Evolutionary conservation across 2,888 invertebrate genomes (phyloP), one percentile per base, ranked within the genome.

Genomic region (Macaria notata): DNA sequence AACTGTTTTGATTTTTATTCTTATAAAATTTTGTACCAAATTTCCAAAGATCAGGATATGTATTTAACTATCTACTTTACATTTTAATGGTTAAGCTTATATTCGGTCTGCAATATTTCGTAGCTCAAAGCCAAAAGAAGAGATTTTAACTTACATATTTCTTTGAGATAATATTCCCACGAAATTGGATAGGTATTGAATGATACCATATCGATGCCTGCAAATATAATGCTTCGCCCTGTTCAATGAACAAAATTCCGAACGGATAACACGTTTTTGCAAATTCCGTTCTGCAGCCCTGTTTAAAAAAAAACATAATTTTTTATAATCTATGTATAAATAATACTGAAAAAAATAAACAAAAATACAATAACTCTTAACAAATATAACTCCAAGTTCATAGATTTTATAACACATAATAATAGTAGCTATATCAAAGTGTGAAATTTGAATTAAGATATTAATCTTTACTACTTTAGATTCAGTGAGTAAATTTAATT

Each of bases 401-500:
- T 38, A 43, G 3, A 50, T 44, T 50, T 51, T 48, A 41, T 43
- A 33, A 52, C 39, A 48, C 41, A 31, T 39, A 9, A 49, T 52
- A 53, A 53, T 42, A 45, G 29, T 3, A 31, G 33, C 44, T 9
- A 52, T 56, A 33, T 19, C 30, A 3, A 53, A 57, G 58, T 58
- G 54, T 54, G 58, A 50, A 49, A 44, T 33, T 50, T 6, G 44
- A 46, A 54, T 46, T 43, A 38, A 31, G 60, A 60, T 62, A 56
- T 46, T 43, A 53, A 64, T 64, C 62, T 60, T 50, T 55, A 59
- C 46, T 46, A 46, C 43, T 49, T 33, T 31, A 31, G 51, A 44
- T 36, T 46, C 55, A 55, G 30, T 60, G 56, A 64, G 57, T 60
- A 38, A 63, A 54, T 61, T 45, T 59, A 53, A 45, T 49, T 49